These are phyloP conservation scores for Borostomias antarcticus DNA, from an alignment of 2,797 vertebrate species.

Conservation along the genomic window DNA sequence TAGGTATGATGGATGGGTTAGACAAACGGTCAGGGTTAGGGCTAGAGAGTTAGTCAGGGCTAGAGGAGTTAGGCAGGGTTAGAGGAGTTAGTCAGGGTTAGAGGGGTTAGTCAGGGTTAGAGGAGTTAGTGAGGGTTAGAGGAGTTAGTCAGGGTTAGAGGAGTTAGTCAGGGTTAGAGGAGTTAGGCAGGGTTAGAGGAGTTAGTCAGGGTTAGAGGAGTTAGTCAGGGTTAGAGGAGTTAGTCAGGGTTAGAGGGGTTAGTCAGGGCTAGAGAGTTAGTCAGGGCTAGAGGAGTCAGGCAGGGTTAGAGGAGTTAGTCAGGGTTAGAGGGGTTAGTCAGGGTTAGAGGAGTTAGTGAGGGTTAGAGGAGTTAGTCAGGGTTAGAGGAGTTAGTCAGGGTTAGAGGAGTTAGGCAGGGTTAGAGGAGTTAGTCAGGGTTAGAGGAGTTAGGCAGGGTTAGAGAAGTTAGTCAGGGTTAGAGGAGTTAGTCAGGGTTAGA, in stretches of 20 bases:
- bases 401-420: background rate
- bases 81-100: background rate
- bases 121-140: too few species aligned
- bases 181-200: too few species aligned
- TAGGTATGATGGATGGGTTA: background rate
- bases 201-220: background rate
- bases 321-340: background rate
- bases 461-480: background rate
- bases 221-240: too few species aligned
- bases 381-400: background rate
- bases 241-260: background rate
- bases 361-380: background rate
- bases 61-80: too few species aligned
- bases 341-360: background rate
- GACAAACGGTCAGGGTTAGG: too few species aligned
- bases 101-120: background rate
- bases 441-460: too few species aligned
- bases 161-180: too few species aligned
- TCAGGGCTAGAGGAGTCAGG: too few species aligned
- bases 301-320: background rate
- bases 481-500: too few species aligned
- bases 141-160: background rate
- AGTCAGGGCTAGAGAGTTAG: too few species aligned
- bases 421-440: background rate
- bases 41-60: too few species aligned